A percentile compares a stretch with the other conserved stretches of the same genome.
phyloP scores from a whole-genome alignment of 2,113 vertebrate genomes.

The Eclectus roratus region DNA sequence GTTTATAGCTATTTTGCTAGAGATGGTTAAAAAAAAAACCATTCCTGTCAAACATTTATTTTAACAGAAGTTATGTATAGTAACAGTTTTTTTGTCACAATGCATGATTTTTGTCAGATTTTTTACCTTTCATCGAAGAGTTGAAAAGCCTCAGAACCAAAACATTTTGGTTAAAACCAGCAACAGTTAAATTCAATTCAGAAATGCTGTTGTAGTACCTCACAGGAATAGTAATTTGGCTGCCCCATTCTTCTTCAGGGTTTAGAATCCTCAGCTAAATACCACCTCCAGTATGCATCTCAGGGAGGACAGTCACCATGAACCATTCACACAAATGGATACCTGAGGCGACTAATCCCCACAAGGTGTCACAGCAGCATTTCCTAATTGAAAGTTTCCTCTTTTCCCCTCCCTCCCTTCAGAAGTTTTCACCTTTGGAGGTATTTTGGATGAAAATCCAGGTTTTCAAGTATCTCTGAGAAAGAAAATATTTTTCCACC shows the following conservation, averaged over 20 bases:
- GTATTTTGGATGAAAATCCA: background rate
- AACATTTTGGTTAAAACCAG: background rate
- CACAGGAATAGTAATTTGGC: background rate
- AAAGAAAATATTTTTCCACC: background rate
- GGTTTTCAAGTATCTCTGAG: background rate
- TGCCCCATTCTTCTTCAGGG: background rate
- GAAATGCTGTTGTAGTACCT: background rate
- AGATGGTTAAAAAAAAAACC: background rate
- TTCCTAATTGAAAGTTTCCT: background rate
- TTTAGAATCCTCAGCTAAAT: background rate
- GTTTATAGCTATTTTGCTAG: background rate
- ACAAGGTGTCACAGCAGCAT: background rate
- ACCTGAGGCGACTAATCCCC: background rate
- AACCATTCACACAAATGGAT: background rate
- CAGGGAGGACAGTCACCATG: background rate
- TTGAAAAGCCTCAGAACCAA: background rate
- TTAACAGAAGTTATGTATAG: background rate
- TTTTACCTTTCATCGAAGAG: background rate
- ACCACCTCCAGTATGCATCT: background rate
- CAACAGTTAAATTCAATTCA: background rate
- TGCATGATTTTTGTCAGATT: background rate
- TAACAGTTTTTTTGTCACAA: background rate
- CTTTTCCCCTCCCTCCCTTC: rapidly evolving
- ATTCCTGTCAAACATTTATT: background rate
- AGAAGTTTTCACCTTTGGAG: background rate